A percentile compares a stretch with the other conserved stretches of the same genome.
phyloP scores from a whole-genome alignment of 2,888 invertebrate species.

The Euphydryas editha region DNA sequence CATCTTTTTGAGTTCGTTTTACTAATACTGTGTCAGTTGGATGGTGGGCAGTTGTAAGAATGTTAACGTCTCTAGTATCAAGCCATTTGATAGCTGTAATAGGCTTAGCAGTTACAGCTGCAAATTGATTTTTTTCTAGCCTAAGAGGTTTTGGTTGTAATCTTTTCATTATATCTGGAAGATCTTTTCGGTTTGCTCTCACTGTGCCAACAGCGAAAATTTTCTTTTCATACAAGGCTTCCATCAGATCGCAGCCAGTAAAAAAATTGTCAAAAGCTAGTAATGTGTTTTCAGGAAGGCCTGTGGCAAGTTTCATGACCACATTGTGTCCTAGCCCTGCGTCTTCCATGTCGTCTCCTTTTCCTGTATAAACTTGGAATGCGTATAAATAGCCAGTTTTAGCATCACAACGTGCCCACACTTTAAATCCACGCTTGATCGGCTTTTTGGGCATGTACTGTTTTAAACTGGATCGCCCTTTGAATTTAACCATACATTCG shows the following conservation, averaged over 20 bases:
- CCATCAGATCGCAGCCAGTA: slow-evolving; percentile 45
- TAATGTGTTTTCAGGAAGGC: slow-evolving; percentile 44
- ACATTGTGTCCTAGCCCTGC: slow-evolving; percentile 44
- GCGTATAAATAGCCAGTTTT: slow-evolving; percentile 40
- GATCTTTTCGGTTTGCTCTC: slow-evolving; percentile 45
- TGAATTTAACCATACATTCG: slow-evolving; percentile 45
- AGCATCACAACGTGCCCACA: slow-evolving; percentile 35
- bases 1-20: slow-evolving; percentile 45
- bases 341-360: slow-evolving; percentile 34
- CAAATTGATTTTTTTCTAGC: slow-evolving; percentile 45
- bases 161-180: slow-evolving; percentile 47
- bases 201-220: slow-evolving; percentile 50
- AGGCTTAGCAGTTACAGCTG: slow-evolving; percentile 45
- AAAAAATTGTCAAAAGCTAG: slow-evolving; percentile 52
- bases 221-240: slow-evolving; percentile 42
- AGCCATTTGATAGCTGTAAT: slow-evolving; percentile 48
- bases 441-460: slow-evolving; percentile 41
- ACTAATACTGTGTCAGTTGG: slow-evolving; percentile 37
- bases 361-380: slow-evolving; percentile 10
- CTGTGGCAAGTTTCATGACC: slow-evolving; percentile 22
- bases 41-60: slow-evolving; percentile 48
- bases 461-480: slow-evolving; percentile 42
- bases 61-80: slow-evolving; percentile 46
- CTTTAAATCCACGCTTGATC: slow-evolving; percentile 39
- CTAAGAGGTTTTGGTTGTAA: slow-evolving; percentile 42